A percentile compares a stretch with the other conserved stretches of the same genome.
phyloP scores from a whole-genome alignment of 2,113 vertebrate species.

The Harpagus bidentatus region DNA sequence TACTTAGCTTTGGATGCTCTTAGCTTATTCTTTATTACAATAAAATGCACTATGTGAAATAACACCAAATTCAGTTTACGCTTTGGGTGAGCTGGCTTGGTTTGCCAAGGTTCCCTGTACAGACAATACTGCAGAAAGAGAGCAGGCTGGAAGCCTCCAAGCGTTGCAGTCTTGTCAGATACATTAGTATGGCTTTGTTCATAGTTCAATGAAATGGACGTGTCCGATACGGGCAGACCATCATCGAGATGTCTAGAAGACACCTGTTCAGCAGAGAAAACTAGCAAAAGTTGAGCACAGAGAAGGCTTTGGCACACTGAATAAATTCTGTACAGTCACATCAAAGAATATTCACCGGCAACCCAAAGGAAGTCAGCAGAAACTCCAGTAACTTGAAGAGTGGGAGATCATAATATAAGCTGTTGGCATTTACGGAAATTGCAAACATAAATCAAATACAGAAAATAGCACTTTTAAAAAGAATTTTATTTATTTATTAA shows the following conservation, averaged over 20 bases:
- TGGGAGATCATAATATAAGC: background rate
- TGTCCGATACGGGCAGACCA: background rate
- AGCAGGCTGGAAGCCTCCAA: background rate
- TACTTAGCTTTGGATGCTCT: background rate
- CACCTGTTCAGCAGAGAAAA: background rate
- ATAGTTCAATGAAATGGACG: background rate
- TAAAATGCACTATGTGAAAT: background rate
- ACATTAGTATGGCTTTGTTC: background rate
- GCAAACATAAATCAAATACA: slow-evolving; percentile 32
- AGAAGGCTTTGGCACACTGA: background rate
- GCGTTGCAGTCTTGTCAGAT: background rate
- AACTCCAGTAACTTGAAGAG: background rate
- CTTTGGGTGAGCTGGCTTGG: background rate
- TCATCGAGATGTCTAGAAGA: background rate
- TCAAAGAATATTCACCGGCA: background rate
- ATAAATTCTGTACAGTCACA: background rate
- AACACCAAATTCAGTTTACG: background rate
- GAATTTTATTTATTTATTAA: background rate
- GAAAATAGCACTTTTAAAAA: background rate
- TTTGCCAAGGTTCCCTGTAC: background rate
- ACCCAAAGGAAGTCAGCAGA: slow-evolving; percentile 3
- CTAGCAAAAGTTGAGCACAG: background rate
- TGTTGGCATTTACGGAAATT: slow-evolving; percentile 18
- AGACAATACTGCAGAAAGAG: background rate
- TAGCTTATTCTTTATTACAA: background rate